A percentile compares a stretch with the other conserved stretches of the same genome.
Evolutionary conservation across 2,113 vertebrate species (phyloP).

Genomic region (Cariama cristata): DNA sequence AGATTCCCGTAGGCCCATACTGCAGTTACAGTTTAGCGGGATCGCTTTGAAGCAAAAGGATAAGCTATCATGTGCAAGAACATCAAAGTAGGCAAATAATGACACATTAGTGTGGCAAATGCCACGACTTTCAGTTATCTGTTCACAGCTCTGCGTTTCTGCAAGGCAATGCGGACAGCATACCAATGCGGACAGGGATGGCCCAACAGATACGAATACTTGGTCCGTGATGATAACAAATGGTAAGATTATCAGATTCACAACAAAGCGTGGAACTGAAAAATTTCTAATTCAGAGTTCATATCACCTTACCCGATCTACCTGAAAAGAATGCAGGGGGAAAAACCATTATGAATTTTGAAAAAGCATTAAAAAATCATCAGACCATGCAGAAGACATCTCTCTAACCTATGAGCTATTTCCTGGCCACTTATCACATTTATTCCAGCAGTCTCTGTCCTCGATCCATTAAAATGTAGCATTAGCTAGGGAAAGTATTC

Average conservation of each 20-base stretch:
- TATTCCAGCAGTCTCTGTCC: neutral
- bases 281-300: neutral
- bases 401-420: neutral
- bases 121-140: neutral
- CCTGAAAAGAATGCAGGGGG: neutral
- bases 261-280: neutral
- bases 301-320: neutral
- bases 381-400: neutral
- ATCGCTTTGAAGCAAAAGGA: conserved; percentile 31
- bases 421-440: neutral
- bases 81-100: conserved; percentile 16
- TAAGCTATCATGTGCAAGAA: neutral
- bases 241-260: neutral
- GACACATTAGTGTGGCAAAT: neutral
- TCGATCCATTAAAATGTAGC: neutral
- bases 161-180: neutral
- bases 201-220: rapidly evolving
- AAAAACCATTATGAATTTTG: neutral
- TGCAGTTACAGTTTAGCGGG: neutral
- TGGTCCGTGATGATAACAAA: neutral
- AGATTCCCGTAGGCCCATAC: neutral
- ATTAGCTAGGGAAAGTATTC: neutral
- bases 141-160: neutral
- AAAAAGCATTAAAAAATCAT: neutral
- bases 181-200: neutral